Conservation (phyloP, 2,113 vertebrate species). For the Malurus alboscapulatus region DNA sequence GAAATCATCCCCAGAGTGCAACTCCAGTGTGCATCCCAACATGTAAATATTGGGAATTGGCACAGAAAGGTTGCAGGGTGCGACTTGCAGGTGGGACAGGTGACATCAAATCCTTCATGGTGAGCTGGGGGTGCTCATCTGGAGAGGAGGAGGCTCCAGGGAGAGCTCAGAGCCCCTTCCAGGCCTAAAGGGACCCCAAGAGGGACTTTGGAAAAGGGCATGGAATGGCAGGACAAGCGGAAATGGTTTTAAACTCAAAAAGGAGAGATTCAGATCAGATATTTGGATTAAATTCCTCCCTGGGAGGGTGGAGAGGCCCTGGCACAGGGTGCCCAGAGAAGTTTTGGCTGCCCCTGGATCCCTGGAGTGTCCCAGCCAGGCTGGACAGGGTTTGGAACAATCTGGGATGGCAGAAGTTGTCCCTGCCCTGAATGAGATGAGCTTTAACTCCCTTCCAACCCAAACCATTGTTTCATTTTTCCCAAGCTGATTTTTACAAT, state of each 20-base stretch:
- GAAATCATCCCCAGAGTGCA: neutral
- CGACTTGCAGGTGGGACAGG: neutral
- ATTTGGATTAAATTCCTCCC: accelerated
- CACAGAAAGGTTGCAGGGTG: neutral
- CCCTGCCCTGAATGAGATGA: neutral
- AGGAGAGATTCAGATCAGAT: neutral
- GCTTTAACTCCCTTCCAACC: neutral
- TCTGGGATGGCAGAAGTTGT: neutral
- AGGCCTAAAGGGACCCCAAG: neutral
- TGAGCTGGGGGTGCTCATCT: neutral
- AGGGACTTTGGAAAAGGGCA: neutral
- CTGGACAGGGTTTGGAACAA: accelerated
- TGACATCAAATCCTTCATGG: neutral
- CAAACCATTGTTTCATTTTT: neutral
- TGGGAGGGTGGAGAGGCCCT: accelerated
- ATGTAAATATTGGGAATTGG: neutral
- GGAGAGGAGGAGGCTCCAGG: neutral
- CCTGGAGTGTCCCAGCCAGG: accelerated
- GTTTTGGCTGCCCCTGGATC: neutral
- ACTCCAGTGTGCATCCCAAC: neutral
- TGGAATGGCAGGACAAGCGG: neutral
- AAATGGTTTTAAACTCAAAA: neutral
- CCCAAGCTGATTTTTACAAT: neutral
- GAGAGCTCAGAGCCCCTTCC: neutral
- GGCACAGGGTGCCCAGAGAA: neutral